Percentiles rank a stretch among this genome's conserved stretches.
These are phyloP conservation scores for Lepidurus packardi DNA, from an alignment of 1,140 invertebrate species.

Conservation along the genomic window DNA sequence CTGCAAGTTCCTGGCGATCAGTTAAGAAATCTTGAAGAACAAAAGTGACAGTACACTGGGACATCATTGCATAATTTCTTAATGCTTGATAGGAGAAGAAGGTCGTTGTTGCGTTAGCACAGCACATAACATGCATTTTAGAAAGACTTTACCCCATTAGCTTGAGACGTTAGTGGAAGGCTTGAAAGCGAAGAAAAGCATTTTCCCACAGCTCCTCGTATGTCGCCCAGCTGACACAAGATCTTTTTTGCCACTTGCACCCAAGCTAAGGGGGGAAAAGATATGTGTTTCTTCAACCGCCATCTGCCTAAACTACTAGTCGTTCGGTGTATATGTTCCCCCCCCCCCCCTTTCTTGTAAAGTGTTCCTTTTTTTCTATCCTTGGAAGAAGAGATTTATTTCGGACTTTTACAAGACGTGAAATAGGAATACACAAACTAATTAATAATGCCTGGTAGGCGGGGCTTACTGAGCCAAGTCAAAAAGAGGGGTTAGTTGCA, in stretches of 20 bases:
- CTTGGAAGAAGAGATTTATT: conserved; percentile 9
- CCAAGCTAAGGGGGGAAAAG: not conserved
- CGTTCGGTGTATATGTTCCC: not conserved
- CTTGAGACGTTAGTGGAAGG: conserved; percentile 14
- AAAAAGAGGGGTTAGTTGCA: too few species aligned
- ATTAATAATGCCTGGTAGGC: not conserved
- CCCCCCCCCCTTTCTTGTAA: not conserved
- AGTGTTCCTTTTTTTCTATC: not conserved
- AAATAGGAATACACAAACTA: not conserved
- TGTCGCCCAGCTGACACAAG: conserved; percentile 13
- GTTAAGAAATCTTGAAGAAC: not conserved
- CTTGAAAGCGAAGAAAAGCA: not conserved
- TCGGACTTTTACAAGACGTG: not conserved
- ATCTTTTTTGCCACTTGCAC: conserved; percentile 10
- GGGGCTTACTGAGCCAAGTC: not conserved
- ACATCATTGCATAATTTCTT: not conserved
- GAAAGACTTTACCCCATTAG: not conserved
- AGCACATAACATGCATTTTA: not conserved
- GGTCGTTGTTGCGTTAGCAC: not conserved
- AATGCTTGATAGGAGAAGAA: not conserved
- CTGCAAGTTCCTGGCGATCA: not conserved
- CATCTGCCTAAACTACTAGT: not conserved
- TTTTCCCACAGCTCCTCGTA: conserved; percentile 18
- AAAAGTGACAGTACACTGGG: not conserved
- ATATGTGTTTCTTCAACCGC: conserved; percentile 9